Evolutionary conservation across 2,888 invertebrate genomes (phyloP), one percentile per base, ranked within the genome.

Genomic region (Trisateles emortualis): DNA sequence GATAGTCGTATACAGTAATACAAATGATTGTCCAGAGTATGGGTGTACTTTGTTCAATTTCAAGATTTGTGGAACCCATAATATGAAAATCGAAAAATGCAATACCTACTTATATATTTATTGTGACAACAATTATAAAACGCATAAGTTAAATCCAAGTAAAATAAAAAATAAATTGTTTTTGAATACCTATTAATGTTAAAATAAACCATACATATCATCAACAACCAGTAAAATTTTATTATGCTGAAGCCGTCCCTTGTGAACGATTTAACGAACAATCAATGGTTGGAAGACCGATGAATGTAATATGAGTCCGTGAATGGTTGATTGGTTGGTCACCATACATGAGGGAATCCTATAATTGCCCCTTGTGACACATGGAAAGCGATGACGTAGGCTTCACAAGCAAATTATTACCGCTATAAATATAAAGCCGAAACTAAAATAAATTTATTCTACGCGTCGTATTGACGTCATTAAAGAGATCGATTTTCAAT

Each of bases 251-350:
- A 24, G 6, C n/a, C 11, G 8, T 41, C 41, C 35, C 48, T 13
- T 6, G 48, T 11, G 41, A 26, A 29, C 33, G n/a, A 41, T 48
- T 41, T 41, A 48, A 35, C 41, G 41, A 35, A 32, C 33, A 35
- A 35, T 41, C 29, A 41, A 26, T 29, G 40, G 40, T 14, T 3
- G 41, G 11, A 35, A 41, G 40, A 41, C 17, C 35, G 33, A 48
- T 41, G 33, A 48, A 33, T 41, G 26, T 41, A 48, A 48, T 41
- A 41, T 41, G 33, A 48, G 16, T 6, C n/a, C 9, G 24, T 8
- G 40, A 2, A 13, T 17, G 17, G 13, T 26, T 35, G 48, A 48
- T 35, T 48, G 41, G 24, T n/a, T 16, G 17, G 39, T 26, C 33
- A 41, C 33, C 8, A 16, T 41, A 13, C 35, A 33, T 33, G 41